These are phyloP conservation scores for Lissocephala sabroskyi DNA, from an alignment of 2,888 invertebrate genomes.

Conservation along the genomic window DNA sequence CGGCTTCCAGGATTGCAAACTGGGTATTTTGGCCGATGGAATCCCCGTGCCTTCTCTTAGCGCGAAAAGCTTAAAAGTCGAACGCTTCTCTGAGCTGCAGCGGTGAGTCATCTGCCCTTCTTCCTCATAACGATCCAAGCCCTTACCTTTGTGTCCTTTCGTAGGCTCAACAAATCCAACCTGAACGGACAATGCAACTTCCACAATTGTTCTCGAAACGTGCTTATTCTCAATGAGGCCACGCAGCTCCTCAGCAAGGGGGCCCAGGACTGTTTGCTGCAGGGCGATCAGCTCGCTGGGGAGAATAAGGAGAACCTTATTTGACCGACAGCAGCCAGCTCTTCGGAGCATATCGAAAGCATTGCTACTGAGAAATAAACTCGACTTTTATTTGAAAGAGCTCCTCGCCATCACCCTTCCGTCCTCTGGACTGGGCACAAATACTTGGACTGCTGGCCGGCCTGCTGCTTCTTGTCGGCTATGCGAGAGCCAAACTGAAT, in stretches of 20 bases:
- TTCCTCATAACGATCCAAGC: no score
- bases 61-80: slow-evolving; percentile 29
- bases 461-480: slow-evolving; percentile 92
- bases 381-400: no score
- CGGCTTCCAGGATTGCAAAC: slow-evolving; percentile 70
- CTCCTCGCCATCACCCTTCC: no score
- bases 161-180: slow-evolving; percentile 35
- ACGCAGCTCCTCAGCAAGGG: slow-evolving; percentile 36
- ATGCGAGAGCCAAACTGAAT: slow-evolving; percentile 98
- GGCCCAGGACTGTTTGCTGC: slow-evolving; percentile 26
- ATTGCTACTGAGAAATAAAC: no score
- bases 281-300: slow-evolving; percentile 27
- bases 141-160: no score
- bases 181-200: slow-evolving; percentile 39
- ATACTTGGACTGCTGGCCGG: slow-evolving; percentile 79
- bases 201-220: slow-evolving; percentile 29
- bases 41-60: slow-evolving; percentile 35
- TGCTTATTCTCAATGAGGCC: slow-evolving; percentile 33
- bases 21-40: slow-evolving; percentile 75
- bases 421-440: neutral
- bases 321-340: neutral
- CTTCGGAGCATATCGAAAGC: no score
- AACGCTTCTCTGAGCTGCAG: slow-evolving; percentile 34
- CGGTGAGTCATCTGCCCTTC: slow-evolving; percentile 18
- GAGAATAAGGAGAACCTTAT: slow-evolving; percentile 50